These are phyloP conservation scores for Heliconius erato DNA, from an alignment of 2,888 invertebrate genomes.

Conservation along the genomic window DNA sequence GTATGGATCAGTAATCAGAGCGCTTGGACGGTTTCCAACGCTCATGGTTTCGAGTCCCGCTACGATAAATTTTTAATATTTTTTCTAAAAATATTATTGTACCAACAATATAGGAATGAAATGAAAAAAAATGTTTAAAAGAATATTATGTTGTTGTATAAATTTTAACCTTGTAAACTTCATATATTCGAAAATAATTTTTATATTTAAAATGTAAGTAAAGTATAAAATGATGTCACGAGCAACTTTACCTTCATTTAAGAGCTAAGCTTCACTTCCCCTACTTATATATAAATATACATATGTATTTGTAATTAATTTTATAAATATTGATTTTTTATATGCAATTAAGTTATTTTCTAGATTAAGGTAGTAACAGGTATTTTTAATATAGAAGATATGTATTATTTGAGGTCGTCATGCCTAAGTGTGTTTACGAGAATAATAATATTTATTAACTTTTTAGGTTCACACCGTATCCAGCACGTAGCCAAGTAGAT, in stretches of 20 bases:
- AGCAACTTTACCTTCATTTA: constrained; percentile 12
- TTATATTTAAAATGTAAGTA: not conserved
- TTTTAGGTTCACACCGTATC: no score
- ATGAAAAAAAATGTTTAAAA: no score
- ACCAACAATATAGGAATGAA: no score
- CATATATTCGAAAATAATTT: not conserved
- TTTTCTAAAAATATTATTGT: no score
- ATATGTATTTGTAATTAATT: not conserved
- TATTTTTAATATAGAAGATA: not conserved
- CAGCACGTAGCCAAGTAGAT: no score
- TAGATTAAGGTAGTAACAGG: not conserved
- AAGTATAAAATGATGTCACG: constrained; percentile 6
- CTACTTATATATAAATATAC: not conserved
- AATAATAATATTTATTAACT: no score
- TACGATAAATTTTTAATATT: no score
- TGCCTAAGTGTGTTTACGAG: not conserved
- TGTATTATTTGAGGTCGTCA: not conserved
- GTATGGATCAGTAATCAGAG: no score
- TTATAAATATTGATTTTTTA: not conserved
- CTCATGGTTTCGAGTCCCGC: no score
- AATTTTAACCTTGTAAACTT: not conserved
- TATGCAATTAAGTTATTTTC: not conserved
- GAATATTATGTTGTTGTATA: not conserved
- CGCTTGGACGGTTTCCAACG: no score
- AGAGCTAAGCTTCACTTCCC: not conserved